Percentiles rank a stretch among this genome's conserved stretches.
Evolutionary conservation across 2,888 invertebrate species (phyloP).

Genomic region (Seira sanloemensis): DNA sequence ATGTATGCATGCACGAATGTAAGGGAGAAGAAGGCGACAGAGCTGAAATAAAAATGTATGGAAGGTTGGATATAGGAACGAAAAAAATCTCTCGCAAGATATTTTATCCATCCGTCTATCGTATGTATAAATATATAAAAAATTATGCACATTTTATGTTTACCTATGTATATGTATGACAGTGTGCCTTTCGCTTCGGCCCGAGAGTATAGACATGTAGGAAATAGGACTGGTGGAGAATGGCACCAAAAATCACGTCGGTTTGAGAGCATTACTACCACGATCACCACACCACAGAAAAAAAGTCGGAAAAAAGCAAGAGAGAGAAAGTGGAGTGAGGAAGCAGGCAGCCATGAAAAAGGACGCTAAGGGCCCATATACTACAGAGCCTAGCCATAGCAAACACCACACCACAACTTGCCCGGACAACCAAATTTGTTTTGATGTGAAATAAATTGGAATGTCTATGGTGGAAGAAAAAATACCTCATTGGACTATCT

Average conservation of each 20-base stretch:
- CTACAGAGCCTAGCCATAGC: slow-evolving; percentile 30
- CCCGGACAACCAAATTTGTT: slow-evolving; percentile 64
- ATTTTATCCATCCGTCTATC: slow-evolving; percentile 40
- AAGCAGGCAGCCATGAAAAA: slow-evolving; percentile 39
- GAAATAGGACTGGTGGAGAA: slow-evolving; percentile 44
- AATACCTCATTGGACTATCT: slow-evolving; percentile 26
- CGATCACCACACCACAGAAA: slow-evolving; percentile 12
- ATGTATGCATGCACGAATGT: slow-evolving; percentile 3
- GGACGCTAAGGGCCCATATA: slow-evolving; percentile 28
- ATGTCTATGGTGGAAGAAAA: slow-evolving; percentile 70
- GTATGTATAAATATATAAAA: neutral
- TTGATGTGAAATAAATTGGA: slow-evolving; percentile 74
- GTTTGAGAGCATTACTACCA: slow-evolving; percentile 17
- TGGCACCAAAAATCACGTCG: slow-evolving; percentile 63
- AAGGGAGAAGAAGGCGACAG: slow-evolving; percentile 38
- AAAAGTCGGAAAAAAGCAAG: slow-evolving; percentile 4
- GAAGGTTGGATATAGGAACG: neutral
- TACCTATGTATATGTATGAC: slow-evolving; percentile 4
- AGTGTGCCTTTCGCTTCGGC: neutral
- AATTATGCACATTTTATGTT: slow-evolving; percentile 1
- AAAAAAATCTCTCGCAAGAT: slow-evolving; percentile 34
- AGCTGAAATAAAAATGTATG: slow-evolving; percentile 38
- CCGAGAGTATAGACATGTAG: neutral
- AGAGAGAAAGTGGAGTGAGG: slow-evolving; percentile 26
- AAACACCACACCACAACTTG: slow-evolving; percentile 44